These are phyloP conservation scores for Rhagium mordax DNA, from an alignment of 2,888 invertebrate genomes.

Conservation along the genomic window DNA sequence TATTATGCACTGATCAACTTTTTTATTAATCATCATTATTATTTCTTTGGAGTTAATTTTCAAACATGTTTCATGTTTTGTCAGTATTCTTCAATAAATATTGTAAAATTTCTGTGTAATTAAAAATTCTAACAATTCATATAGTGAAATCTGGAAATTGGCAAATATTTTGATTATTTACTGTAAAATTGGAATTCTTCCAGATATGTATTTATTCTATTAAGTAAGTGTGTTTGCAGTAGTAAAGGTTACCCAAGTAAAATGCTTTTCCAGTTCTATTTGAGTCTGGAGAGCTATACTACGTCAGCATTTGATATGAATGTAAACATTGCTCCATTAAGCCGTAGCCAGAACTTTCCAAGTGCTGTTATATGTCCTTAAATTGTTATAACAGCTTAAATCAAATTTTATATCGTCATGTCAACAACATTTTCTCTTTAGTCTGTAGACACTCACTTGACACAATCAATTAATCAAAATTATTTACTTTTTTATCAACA, in stretches of 20 bases:
- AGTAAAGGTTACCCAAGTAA: slow-evolving; percentile 53
- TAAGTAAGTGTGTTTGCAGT: slow-evolving; percentile 56
- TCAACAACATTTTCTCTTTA: slow-evolving; percentile 7
- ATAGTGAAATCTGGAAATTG: slow-evolving; percentile 41
- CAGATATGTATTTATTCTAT: slow-evolving; percentile 51
- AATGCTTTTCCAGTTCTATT: slow-evolving; percentile 53
- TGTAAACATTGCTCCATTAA: slow-evolving; percentile 64
- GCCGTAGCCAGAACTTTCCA: slow-evolving; percentile 55
- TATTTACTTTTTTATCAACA: not conserved
- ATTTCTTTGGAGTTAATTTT: too few relatives aligned
- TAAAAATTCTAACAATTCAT: too few relatives aligned
- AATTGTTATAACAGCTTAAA: slow-evolving; percentile 47
- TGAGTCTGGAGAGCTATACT: slow-evolving; percentile 48
- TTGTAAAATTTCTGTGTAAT: too few relatives aligned
- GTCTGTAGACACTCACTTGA: not conserved
- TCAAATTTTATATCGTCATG: slow-evolving; percentile 37
- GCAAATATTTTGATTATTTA: slow-evolving; percentile 48
- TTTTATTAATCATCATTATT: too few relatives aligned
- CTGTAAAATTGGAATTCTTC: slow-evolving; percentile 44
- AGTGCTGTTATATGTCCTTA: slow-evolving; percentile 41
- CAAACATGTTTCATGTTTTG: too few relatives aligned
- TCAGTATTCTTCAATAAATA: too few relatives aligned
- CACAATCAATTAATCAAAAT: not conserved
- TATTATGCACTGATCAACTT: too few relatives aligned
- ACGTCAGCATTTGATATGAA: slow-evolving; percentile 63